Conservation (phyloP, 2,797 vertebrate genomes). For the Valencia hispanica region DNA sequence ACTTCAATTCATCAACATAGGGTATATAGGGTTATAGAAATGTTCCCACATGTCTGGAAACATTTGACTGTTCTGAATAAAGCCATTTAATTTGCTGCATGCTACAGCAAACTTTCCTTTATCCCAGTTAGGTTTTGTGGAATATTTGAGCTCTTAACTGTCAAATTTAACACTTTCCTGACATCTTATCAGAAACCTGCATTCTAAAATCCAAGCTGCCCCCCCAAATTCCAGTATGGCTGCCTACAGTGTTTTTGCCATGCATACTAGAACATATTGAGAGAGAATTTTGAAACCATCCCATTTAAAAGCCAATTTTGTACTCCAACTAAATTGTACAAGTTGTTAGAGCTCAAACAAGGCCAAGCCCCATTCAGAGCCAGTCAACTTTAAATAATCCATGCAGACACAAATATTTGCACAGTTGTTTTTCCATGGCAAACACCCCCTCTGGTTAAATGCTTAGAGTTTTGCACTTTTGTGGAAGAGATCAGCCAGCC, state of each 20-base stretch:
- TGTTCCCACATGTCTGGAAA: constrained; percentile 19
- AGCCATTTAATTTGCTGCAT: neutral
- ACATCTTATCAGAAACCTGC: no score
- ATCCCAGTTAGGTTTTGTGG: neutral
- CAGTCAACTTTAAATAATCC: constrained; percentile 43
- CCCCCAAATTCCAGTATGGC: neutral
- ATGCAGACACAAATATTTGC: constrained; percentile 33
- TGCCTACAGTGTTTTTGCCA: neutral
- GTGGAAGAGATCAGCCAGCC: neutral
- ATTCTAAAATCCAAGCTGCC: no score
- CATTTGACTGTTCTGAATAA: constrained; percentile 3
- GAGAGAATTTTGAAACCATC: neutral
- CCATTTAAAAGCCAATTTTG: neutral
- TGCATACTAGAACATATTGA: neutral
- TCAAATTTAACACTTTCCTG: no score
- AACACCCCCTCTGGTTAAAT: constrained; percentile 15
- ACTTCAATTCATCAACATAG: neutral
- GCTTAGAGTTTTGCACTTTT: constrained; percentile 10
- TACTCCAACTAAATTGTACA: neutral
- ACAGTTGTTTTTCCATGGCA: neutral
- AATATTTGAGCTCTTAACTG: neutral
- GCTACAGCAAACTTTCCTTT: neutral
- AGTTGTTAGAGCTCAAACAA: neutral
- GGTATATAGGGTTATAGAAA: neutral
- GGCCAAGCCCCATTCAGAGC: constrained; percentile 12